Evolutionary conservation across 2,797 vertebrate species (phyloP).

Genomic region (Cetoscarus ocellatus): DNA sequence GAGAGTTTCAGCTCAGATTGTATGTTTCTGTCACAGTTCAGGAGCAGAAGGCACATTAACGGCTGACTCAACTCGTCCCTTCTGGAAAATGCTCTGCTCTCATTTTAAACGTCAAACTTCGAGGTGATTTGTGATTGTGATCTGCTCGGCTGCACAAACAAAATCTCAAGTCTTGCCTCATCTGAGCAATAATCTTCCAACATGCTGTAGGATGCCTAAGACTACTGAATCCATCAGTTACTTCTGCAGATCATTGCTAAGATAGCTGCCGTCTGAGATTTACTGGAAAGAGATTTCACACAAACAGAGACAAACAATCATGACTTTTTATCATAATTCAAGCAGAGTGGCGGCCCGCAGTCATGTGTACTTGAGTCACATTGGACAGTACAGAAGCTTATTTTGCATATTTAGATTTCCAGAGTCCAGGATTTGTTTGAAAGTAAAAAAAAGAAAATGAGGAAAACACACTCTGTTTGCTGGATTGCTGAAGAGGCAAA

Average conservation of each 20-base stretch:
- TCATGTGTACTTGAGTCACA: background rate
- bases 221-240: conserved; percentile 9
- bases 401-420: conserved; percentile 14
- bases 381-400: background rate
- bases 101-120: background rate
- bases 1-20: too few relatives aligned
- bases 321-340: conserved; percentile 2
- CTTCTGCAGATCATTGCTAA: conserved; percentile 19
- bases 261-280: conserved; percentile 28
- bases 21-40: too few relatives aligned
- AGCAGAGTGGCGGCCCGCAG: background rate
- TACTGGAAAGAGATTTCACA: conserved; percentile 2
- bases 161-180: background rate
- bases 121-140: background rate
- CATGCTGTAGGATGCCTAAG: conserved; percentile 5
- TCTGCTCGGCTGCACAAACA: background rate
- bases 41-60: too few relatives aligned
- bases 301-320: background rate
- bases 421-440: conserved; percentile 2
- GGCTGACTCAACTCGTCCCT: too few relatives aligned
- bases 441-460: conserved; percentile 39
- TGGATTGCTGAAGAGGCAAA: conserved; percentile 73
- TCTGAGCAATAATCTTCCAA: conserved; percentile 1
- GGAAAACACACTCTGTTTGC: conserved; percentile 37
- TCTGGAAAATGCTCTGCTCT: background rate